Base-by-base conservation (phyloP, 2,888 invertebrate species). In the Caenorhabditis sp. region DNA sequence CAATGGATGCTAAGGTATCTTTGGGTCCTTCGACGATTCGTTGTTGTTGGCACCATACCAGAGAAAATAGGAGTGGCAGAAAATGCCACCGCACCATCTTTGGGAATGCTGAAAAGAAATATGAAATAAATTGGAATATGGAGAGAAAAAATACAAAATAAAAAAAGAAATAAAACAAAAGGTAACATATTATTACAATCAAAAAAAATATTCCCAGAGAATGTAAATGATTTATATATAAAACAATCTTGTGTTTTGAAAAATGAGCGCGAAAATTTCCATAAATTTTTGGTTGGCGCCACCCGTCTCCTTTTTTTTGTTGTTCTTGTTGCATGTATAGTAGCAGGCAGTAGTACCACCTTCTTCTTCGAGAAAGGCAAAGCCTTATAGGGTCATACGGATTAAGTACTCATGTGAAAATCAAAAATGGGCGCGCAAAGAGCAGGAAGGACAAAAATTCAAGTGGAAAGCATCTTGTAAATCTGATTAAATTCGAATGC, bases 11-110 rank as follows among this genome's bases (percentile, higher is more conserved):
- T 20, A 69, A 23, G 3, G 80, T 78, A 31, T 82, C 83, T 59
- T 73, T 67, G 1, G 83, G 83, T 8, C 81, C 81, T 70, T 81
- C 81, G 20, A 77, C 74, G 59, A 83, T 83, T 36, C 76, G 63
- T 67, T 83, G 83, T 59, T 52, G 59, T 59, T 67, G 70, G 67
- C 68, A 60, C 52, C 26, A 31, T 23, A 66, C 65, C 50, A 77
- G 43, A 36, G 69, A 64, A 23, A 73, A 52, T 57, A 71, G 50
- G n/a, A 72, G 64, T 68, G 73, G 68, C 68, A 64, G 60, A 43
- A 65, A 52, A 12, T 62, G 68, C 73, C 73, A 73, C 68, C 68
- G 68, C 59, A 65, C 56, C 68, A 68, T 68, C 12, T 5, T 58
- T 1, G 26, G 1, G 17, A n/a, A 14, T 50, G 50, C 17, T 50